Evolutionary conservation across 2,797 vertebrate genomes (phyloP), one percentile per base, ranked within the genome.

Genomic region (Moxostoma hubbsi): DNA sequence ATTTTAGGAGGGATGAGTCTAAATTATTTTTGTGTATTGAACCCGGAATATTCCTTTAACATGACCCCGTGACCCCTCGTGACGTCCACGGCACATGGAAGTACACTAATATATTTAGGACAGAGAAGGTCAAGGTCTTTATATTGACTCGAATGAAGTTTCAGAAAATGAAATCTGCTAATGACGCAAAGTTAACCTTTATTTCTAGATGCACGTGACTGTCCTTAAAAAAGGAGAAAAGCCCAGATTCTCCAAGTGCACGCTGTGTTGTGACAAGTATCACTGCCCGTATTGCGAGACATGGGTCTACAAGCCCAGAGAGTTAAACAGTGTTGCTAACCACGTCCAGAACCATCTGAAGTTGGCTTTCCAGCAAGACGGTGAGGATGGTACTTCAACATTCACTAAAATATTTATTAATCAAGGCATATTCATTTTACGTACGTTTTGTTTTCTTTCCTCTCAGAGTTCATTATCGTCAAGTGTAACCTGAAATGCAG

Each of bases 221-320:
- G 6, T 71, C 54, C 54, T 71, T 71, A 58, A 12, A 57, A 71
- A 18, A 5, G 68, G 68, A 71, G 68, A 71, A 57, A 57, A 2
- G 9, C 54, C 68, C 68, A 57, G n/a, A 15, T 58, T 71, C 54
- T 58, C 54, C 57, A 71, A 57, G 68, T 71, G 68, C 68, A 16
- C 53, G 15, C 68, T 8, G 53, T 71, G 54, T 58, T 71, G 69
- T 47, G 54, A 71, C 53, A 18, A 71, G 43, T 71, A 71, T 58
- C 69, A 71, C 54, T 71, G 69, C 69, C 69, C 69, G 2, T 71
- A 16, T 71, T 71, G 69, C 58, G 69, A 71, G 54, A 47, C 69
- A 9, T 71, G 69, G 54, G 53, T 71, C 43, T 71, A 71, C 43
- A 57, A 9, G 54, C 69, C 69, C 18, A 71, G 69, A 58, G 69